These are phyloP conservation scores for Amblyraja radiata DNA, from an alignment of 2,797 vertebrate genomes.

Conservation along the genomic window DNA sequence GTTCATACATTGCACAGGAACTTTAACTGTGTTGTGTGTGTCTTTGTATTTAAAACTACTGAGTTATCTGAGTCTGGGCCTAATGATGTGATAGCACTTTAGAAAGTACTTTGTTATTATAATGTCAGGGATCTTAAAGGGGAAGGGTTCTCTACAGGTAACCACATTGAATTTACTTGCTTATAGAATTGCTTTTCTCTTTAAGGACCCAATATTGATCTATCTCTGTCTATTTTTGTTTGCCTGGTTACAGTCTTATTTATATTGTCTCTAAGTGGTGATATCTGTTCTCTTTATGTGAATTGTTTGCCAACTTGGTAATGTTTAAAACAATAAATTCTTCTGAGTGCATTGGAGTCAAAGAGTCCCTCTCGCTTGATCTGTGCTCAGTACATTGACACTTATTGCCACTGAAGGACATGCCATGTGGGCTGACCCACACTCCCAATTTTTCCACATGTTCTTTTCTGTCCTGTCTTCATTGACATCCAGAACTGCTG, in stretches of 20 bases:
- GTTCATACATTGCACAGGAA: not conserved
- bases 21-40: not conserved
- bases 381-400: not conserved
- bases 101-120: slow-evolving; percentile 8
- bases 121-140: not conserved
- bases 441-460: no score
- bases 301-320: not conserved
- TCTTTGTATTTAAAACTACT: not conserved
- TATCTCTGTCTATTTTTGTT: not conserved
- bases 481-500: no score
- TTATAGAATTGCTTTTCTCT: not conserved
- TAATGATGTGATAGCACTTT: slow-evolving; percentile 33
- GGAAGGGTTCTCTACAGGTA: not conserved
- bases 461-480: not conserved
- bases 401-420: not conserved
- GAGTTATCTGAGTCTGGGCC: not conserved
- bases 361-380: no score
- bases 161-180: not conserved
- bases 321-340: slow-evolving; percentile 31
- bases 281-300: not conserved
- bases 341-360: not conserved
- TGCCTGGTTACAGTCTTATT: slow-evolving; percentile 22
- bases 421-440: not conserved
- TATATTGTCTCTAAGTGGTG: slow-evolving; percentile 33
- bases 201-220: not conserved